Conservation (phyloP, 2,797 vertebrate species). For the Lacerta viridis region DNA sequence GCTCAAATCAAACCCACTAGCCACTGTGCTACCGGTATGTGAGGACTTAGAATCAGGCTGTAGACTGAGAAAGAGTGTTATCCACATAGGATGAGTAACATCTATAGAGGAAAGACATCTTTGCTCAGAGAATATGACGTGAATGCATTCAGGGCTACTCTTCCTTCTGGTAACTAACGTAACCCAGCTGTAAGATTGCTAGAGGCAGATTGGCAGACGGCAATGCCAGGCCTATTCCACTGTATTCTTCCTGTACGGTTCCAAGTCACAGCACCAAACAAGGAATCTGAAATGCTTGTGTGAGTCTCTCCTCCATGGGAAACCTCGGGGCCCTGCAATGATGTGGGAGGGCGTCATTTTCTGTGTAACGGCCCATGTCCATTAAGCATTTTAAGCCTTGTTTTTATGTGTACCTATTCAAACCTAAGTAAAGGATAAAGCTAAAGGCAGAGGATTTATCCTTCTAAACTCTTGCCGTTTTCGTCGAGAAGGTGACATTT, state of each 20-base stretch:
- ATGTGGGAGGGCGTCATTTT: background rate
- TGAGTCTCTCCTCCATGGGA: background rate
- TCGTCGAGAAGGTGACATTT: constrained; percentile 58
- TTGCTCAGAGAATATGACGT: background rate
- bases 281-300: background rate
- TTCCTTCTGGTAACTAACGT: background rate
- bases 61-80: background rate
- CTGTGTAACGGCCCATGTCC: constrained; percentile 28
- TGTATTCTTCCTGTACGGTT: constrained; percentile 14
- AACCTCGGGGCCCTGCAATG: background rate
- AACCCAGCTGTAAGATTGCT: constrained; percentile 10
- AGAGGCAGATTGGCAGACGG: background rate
- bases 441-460: constrained; percentile 46
- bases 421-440: constrained; percentile 50
- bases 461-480: constrained; percentile 45
- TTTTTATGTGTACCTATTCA: constrained; percentile 43
- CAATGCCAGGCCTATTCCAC: background rate
- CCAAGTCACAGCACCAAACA: background rate
- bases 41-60: background rate
- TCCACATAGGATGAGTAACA: background rate
- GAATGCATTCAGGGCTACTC: background rate
- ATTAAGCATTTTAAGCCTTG: constrained; percentile 39
- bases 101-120: constrained; percentile 4
- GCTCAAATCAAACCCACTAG: too few relatives aligned
- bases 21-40: too few relatives aligned